Percentiles rank a stretch among this genome's conserved stretches.
These are phyloP conservation scores for Channa striata DNA, from an alignment of 2,797 vertebrate genomes.

Conservation along the genomic window DNA sequence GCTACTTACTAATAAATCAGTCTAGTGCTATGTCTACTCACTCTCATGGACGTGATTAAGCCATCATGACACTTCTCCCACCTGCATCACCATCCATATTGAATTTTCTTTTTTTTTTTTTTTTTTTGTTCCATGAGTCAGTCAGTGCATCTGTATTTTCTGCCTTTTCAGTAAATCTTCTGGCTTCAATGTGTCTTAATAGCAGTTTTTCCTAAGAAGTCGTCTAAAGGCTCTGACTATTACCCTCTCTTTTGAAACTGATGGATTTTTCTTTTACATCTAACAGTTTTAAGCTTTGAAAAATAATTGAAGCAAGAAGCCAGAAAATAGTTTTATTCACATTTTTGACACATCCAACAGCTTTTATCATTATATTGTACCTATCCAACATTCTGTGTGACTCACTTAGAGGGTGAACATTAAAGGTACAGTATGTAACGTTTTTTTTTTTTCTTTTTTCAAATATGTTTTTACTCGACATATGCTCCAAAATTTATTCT, in stretches of 20 bases:
- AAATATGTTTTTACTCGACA: too few species aligned
- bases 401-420: conserved; percentile 40
- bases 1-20: conserved; percentile 65
- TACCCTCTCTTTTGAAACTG: conserved; percentile 9
- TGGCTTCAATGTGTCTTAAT: not conserved
- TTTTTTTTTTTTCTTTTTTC: too few species aligned
- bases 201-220: not conserved
- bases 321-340: conserved; percentile 48
- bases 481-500: too few species aligned
- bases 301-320: conserved; percentile 50
- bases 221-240: not conserved
- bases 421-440: conserved; percentile 42
- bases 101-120: conserved; percentile 29
- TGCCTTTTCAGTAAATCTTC: not conserved
- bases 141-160: conserved; percentile 6
- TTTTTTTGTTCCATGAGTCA: conserved; percentile 14
- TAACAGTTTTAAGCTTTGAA: conserved; percentile 42
- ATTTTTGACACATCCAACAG: conserved; percentile 14
- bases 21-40: conserved; percentile 40
- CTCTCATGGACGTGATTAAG: conserved; percentile 58
- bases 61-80: conserved; percentile 56
- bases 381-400: conserved; percentile 50
- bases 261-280: conserved; percentile 45
- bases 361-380: conserved; percentile 29
- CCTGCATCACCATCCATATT: conserved; percentile 25